These are phyloP conservation scores for Rhagium mordax DNA, from an alignment of 2,888 invertebrate species.

Conservation along the genomic window DNA sequence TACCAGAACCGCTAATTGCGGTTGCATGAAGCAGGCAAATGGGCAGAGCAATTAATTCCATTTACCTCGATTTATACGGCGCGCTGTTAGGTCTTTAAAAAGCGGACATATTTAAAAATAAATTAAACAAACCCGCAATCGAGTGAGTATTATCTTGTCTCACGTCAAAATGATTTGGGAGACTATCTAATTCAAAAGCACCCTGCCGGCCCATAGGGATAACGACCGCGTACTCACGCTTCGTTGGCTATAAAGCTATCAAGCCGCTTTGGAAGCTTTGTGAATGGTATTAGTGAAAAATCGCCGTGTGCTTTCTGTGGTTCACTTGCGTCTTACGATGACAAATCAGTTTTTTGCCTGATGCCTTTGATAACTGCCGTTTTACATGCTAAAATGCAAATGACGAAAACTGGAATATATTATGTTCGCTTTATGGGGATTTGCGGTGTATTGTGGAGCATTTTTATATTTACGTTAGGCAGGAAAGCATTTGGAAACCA, in stretches of 20 bases:
- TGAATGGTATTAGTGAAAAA: conserved; percentile 45
- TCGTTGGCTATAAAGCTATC: conserved; percentile 42
- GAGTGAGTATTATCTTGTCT: conserved; percentile 37
- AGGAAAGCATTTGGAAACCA: background rate
- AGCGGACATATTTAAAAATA: conserved; percentile 23
- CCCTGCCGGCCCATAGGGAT: conserved; percentile 44
- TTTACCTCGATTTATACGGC: conserved; percentile 15
- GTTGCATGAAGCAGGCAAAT: background rate
- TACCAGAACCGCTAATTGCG: conserved; percentile 9
- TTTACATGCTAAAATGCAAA: background rate
- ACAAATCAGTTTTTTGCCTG: conserved; percentile 28
- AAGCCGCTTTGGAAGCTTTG: conserved; percentile 43
- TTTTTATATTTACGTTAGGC: background rate
- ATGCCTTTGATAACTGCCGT: background rate
- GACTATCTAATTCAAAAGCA: conserved; percentile 37
- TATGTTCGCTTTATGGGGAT: background rate
- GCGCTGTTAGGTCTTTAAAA: conserved; percentile 4
- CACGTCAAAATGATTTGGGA: conserved; percentile 32
- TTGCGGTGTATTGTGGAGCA: background rate
- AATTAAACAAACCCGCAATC: conserved; percentile 31
- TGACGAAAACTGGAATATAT: background rate
- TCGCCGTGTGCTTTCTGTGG: conserved; percentile 32
- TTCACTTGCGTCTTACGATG: conserved; percentile 34
- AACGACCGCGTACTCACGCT: conserved; percentile 45
- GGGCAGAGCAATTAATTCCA: conserved; percentile 2